phyloP scores from a whole-genome alignment of 2,113 vertebrate genomes.

The Macquaria ambigua region DNA sequence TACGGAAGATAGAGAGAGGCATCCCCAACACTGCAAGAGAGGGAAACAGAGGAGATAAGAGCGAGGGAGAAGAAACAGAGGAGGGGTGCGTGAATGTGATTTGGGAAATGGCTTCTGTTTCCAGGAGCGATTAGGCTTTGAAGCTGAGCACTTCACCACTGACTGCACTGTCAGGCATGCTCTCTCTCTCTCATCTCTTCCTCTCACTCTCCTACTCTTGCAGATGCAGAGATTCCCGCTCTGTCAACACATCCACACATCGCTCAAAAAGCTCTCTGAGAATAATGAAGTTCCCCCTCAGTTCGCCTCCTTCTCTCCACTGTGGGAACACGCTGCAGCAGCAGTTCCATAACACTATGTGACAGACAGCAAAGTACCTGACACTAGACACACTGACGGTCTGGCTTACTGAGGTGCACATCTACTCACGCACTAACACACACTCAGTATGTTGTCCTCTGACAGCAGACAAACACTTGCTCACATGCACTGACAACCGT shows the following conservation, averaged over 20 bases:
- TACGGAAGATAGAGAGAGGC: slow-evolving; percentile 18
- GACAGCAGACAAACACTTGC: slow-evolving; percentile 42
- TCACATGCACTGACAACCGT: slow-evolving; percentile 15
- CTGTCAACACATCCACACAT: slow-evolving; percentile 68
- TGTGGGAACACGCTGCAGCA: slow-evolving; percentile 62
- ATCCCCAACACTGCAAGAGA: slow-evolving; percentile 15
- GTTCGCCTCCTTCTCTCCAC: slow-evolving; percentile 39
- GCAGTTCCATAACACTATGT: slow-evolving; percentile 63
- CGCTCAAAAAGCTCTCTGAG: slow-evolving; percentile 65
- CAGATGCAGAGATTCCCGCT: slow-evolving; percentile 66
- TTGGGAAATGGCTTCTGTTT: slow-evolving; percentile 81
- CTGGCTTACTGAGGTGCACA: slow-evolving; percentile 20
- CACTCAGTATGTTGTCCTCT: slow-evolving; percentile 33
- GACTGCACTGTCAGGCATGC: slow-evolving; percentile 70
- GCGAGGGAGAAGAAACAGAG: slow-evolving; percentile 30
- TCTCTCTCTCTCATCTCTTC: slow-evolving; percentile 40
- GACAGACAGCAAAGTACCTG: slow-evolving; percentile 64
- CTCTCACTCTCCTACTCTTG: slow-evolving; percentile 55
- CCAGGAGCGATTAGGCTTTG: slow-evolving; percentile 76
- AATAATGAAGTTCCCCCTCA: slow-evolving; percentile 79
- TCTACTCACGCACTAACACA: slow-evolving; percentile 20
- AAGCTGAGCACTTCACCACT: slow-evolving; percentile 71
- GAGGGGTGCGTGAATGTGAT: slow-evolving; percentile 60
- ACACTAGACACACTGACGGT: slow-evolving; percentile 38
- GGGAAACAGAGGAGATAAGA: slow-evolving; percentile 25